A percentile compares a stretch with the other conserved stretches of the same genome.
Conservation (phyloP, 2,797 vertebrate species). For the Coccyzus lansbergi region DNA sequence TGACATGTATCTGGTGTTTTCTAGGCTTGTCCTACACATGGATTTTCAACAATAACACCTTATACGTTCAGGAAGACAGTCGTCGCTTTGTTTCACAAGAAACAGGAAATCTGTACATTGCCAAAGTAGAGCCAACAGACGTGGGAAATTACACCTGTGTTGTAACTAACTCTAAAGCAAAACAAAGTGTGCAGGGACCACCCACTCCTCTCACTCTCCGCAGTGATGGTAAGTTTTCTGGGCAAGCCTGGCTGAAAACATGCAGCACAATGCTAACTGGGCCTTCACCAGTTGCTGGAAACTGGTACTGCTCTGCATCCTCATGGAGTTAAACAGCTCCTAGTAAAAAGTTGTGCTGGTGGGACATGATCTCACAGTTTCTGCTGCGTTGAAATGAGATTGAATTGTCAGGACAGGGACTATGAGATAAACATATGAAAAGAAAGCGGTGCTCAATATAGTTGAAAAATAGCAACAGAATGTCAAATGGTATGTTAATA, state of each 20-base stretch:
- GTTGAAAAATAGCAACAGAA: neutral
- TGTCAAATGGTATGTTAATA: neutral
- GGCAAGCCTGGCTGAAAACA: neutral
- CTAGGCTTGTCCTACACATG: slow-evolving; percentile 72
- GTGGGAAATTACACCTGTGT: slow-evolving; percentile 76
- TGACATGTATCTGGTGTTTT: neutral
- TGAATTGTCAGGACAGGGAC: no score
- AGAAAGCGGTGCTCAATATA: neutral
- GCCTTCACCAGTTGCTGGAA: neutral
- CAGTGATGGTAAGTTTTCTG: slow-evolving; percentile 59
- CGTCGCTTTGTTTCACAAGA: slow-evolving; percentile 73
- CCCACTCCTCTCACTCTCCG: slow-evolving; percentile 73
- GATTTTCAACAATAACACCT: slow-evolving; percentile 71
- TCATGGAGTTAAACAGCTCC: accelerated
- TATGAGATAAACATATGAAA: neutral
- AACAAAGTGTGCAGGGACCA: slow-evolving; percentile 12
- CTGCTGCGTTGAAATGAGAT: neutral
- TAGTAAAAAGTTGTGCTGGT: neutral
- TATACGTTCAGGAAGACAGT: slow-evolving; percentile 50
- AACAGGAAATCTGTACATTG: slow-evolving; percentile 75
- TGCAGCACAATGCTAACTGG: accelerated
- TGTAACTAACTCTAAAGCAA: slow-evolving; percentile 50
- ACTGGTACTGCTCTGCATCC: accelerated
- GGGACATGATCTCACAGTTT: accelerated
- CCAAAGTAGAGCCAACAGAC: slow-evolving; percentile 75